Percentiles rank a stretch among this genome's conserved stretches.
phyloP scores from a whole-genome alignment of 2,797 vertebrate genomes.

The Aldrovandia affinis region DNA sequence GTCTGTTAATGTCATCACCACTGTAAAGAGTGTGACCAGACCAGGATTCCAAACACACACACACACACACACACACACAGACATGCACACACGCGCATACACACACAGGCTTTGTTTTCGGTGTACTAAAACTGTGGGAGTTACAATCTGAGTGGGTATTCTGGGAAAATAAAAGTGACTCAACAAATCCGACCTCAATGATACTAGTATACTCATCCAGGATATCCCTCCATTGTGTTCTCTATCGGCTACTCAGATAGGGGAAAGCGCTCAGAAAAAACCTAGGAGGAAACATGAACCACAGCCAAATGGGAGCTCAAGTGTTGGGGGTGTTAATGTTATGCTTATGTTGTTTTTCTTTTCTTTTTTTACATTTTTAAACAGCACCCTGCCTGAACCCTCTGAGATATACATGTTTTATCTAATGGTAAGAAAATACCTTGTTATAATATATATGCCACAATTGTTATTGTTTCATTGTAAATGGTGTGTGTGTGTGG shows the following conservation, averaged over 20 bases:
- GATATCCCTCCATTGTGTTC: conserved; percentile 20
- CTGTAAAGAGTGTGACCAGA: neutral
- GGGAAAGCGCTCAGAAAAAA: neutral
- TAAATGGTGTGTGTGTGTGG: neutral
- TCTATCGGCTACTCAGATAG: neutral
- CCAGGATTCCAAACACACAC: neutral
- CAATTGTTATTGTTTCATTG: neutral
- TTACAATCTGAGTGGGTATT: neutral
- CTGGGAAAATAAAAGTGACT: neutral
- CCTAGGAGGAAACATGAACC: neutral
- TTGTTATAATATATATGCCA: too few relatives aligned
- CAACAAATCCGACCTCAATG: neutral
- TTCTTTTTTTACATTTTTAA: neutral
- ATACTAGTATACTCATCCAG: neutral
- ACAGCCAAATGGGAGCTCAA: neutral
- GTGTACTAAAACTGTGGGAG: neutral
- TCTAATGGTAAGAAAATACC: too few relatives aligned
- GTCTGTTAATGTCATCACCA: conserved; percentile 40
- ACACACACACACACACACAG: neutral
- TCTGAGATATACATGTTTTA: neutral
- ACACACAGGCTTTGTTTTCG: neutral
- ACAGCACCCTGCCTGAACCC: neutral
- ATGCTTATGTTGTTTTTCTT: too few relatives aligned
- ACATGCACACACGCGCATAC: neutral
- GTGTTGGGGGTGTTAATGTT: too few relatives aligned